These are phyloP conservation scores for Apomyelois bistriatella DNA, from an alignment of 2,888 invertebrate species.

Conservation along the genomic window DNA sequence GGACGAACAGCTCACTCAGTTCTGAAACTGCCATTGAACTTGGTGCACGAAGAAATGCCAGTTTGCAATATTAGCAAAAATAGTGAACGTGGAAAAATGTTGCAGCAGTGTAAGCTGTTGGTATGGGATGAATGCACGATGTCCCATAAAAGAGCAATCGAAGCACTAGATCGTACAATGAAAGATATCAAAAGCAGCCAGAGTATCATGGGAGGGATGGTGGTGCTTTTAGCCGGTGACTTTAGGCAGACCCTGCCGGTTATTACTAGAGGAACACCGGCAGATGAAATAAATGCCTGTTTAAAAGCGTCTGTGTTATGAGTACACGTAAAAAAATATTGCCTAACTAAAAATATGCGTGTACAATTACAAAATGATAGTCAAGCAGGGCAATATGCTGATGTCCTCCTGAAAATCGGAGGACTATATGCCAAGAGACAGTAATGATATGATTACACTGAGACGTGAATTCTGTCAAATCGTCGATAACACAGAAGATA, in stretches of 20 bases:
- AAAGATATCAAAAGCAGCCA: conserved; percentile 15
- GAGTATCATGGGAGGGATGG: conserved; percentile 11
- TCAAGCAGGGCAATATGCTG: too few relatives aligned
- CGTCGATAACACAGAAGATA: conserved; percentile 19
- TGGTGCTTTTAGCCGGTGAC: conserved; percentile 19
- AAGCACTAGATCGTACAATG: conserved; percentile 15
- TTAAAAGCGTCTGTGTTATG: conserved; percentile 6
- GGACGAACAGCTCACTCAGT: too few relatives aligned
- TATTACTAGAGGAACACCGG: conserved; percentile 16
- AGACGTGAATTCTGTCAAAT: conserved; percentile 22
- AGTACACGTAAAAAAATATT: too few relatives aligned
- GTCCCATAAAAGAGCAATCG: conserved; percentile 19
- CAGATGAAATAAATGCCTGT: conserved; percentile 23
- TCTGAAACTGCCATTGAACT: conserved; percentile 18
- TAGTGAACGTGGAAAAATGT: conserved; percentile 18
- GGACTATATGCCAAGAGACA: too few relatives aligned
- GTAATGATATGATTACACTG: too few relatives aligned
- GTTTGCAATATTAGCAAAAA: conserved; percentile 24
- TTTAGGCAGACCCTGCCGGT: conserved; percentile 21
- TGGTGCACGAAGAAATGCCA: conserved; percentile 22
- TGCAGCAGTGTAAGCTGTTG: conserved; percentile 9
- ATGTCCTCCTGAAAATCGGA: too few relatives aligned
- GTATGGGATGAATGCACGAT: conserved; percentile 19
- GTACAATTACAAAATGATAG: too few relatives aligned
- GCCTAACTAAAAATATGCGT: too few relatives aligned